Conservation (phyloP, 2,113 vertebrate species). For the Etia nguti region DNA sequence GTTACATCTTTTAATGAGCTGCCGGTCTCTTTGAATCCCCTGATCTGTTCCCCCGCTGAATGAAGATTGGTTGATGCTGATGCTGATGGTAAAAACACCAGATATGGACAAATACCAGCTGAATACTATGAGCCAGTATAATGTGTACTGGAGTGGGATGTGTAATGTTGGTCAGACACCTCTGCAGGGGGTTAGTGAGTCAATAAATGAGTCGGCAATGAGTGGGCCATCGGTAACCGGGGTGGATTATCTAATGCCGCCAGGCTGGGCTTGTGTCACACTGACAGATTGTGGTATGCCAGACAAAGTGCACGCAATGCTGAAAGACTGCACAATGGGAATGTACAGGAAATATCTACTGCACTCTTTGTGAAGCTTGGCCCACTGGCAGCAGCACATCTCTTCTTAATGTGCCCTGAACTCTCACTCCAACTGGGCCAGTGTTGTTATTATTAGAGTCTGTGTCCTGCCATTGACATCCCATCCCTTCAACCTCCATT, state of each 20-base stretch:
- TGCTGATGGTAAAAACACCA: neutral
- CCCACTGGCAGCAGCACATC: neutral
- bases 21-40: neutral
- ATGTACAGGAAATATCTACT: neutral
- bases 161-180: conserved; percentile 41
- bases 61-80: neutral
- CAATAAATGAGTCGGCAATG: conserved; percentile 37
- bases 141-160: conserved; percentile 24
- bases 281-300: neutral
- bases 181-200: conserved; percentile 43
- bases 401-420: conserved; percentile 18
- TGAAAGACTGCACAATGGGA: neutral
- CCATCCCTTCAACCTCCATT: conserved; percentile 25
- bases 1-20: conserved; percentile 11
- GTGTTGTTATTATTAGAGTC: conserved; percentile 49
- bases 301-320: neutral
- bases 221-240: neutral
- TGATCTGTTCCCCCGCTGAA: neutral
- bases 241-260: conserved; percentile 39
- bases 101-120: neutral
- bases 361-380: neutral
- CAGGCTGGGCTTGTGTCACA: neutral
- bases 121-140: neutral
- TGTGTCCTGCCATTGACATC: conserved; percentile 41
- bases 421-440: conserved; percentile 44